Conservation (phyloP, 1,140 invertebrate species). For the Chrysomallon squamiferum region DNA sequence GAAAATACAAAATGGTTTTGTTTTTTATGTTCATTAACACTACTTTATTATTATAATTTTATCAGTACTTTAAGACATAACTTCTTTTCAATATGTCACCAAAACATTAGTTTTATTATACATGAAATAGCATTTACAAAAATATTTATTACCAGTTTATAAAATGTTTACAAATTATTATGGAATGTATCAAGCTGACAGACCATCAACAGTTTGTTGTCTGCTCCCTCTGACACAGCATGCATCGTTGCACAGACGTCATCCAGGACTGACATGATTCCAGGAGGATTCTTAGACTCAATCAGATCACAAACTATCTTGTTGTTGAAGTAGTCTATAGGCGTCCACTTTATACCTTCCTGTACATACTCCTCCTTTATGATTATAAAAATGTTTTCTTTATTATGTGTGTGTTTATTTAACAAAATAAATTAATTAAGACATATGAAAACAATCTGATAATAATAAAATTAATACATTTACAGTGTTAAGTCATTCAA, state of each 20-base stretch:
- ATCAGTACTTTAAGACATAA: too few relatives aligned
- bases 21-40: too few relatives aligned
- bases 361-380: constrained; percentile 76
- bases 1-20: too few relatives aligned
- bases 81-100: too few relatives aligned
- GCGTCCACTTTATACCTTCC: constrained; percentile 77
- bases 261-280: constrained; percentile 74
- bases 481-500: too few relatives aligned
- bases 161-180: too few relatives aligned
- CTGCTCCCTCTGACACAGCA: constrained; percentile 73
- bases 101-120: too few relatives aligned
- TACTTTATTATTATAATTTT: too few relatives aligned
- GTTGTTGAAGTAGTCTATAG: constrained; percentile 82
- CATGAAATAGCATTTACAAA: too few relatives aligned
- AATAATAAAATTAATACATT: neutral
- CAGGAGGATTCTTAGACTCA: constrained; percentile 65
- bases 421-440: neutral
- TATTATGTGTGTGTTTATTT: too few relatives aligned
- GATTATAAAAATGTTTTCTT: neutral
- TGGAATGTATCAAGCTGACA: too few relatives aligned
- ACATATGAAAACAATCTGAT: neutral
- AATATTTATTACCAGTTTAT: too few relatives aligned
- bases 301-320: constrained; percentile 78
- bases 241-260: constrained; percentile 80
- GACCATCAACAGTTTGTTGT: constrained; percentile 66